Conservation (phyloP, 2,888 invertebrate genomes). For the Platerodrilus igneus region DNA sequence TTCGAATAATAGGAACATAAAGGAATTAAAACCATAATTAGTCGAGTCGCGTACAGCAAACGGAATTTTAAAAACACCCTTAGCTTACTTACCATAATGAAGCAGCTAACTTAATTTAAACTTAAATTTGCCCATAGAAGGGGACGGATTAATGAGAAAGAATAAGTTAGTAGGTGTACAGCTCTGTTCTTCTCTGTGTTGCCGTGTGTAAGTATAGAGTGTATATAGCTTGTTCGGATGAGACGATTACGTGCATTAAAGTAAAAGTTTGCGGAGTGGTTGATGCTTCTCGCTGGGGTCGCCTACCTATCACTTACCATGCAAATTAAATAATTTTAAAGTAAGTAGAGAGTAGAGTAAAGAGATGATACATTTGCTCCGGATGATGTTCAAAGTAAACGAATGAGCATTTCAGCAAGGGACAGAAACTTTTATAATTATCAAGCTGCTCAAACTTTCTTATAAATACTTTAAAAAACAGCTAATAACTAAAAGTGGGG, state of each 20-base stretch:
- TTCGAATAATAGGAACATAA: no score
- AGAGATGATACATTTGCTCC: slow-evolving; percentile 39
- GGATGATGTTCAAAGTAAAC: slow-evolving; percentile 40
- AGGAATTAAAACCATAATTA: no score
- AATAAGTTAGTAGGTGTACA: slow-evolving; percentile 42
- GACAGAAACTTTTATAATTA: slow-evolving; percentile 44
- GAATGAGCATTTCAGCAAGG: slow-evolving; percentile 37
- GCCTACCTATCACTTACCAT: slow-evolving; percentile 46
- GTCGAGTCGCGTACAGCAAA: slow-evolving; percentile 20
- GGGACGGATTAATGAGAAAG: slow-evolving; percentile 41
- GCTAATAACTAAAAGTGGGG: slow-evolving; percentile 23
- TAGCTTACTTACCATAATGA: slow-evolving; percentile 43
- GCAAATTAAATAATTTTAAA: slow-evolving; percentile 49
- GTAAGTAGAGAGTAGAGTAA: slow-evolving; percentile 43
- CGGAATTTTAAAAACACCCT: slow-evolving; percentile 35
- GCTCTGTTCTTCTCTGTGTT: no score
- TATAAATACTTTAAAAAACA: slow-evolving; percentile 42
- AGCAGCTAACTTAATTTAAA: slow-evolving; percentile 43
- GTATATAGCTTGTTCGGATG: no score
- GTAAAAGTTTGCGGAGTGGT: slow-evolving; percentile 40
- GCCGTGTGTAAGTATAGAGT: no score
- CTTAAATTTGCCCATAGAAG: slow-evolving; percentile 38
- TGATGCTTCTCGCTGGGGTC: slow-evolving; percentile 35
- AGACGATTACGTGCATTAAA: slow-evolving; percentile 28
- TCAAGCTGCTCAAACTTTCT: slow-evolving; percentile 37